Conservation (phyloP, 1,140 invertebrate genomes). For the Drosophila rhopaloa region DNA sequence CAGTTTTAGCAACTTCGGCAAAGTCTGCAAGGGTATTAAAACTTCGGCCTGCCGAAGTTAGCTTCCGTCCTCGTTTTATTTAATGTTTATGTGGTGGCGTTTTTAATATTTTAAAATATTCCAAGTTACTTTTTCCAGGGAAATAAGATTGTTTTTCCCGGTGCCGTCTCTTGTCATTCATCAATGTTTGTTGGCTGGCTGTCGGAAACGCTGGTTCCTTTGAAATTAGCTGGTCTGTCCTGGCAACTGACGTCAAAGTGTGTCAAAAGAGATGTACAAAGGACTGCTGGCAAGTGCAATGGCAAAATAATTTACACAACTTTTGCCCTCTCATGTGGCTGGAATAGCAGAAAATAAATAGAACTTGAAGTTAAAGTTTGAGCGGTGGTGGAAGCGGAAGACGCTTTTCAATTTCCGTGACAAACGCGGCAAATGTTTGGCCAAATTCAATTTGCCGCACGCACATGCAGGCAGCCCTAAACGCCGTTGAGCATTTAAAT, state of each 20-base stretch:
- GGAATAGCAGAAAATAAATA: slow-evolving; percentile 31
- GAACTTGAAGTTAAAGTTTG: slow-evolving; percentile 32
- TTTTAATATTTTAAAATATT: no score
- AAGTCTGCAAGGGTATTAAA: no score
- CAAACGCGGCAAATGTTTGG: slow-evolving; percentile 65
- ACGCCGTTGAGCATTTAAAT: slow-evolving; percentile 73
- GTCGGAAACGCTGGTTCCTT: slow-evolving; percentile 24
- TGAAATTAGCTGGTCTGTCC: slow-evolving; percentile 66
- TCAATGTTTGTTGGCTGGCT: slow-evolving; percentile 38
- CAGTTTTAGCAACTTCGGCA: no score
- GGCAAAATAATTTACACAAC: slow-evolving; percentile 76
- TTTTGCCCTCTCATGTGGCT: slow-evolving; percentile 66
- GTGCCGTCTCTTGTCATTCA: slow-evolving; percentile 53
- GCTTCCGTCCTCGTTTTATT: no score
- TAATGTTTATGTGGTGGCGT: no score
- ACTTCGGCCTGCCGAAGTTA: no score
- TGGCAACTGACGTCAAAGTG: slow-evolving; percentile 78
- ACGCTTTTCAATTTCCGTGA: slow-evolving; percentile 77
- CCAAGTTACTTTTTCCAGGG: neutral
- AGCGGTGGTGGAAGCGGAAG: slow-evolving; percentile 7
- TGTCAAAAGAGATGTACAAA: slow-evolving; percentile 62
- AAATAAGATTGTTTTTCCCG: neutral
- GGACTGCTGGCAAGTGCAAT: slow-evolving; percentile 52
- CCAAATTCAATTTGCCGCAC: slow-evolving; percentile 68
- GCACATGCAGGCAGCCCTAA: slow-evolving; percentile 15